These are phyloP conservation scores for Cervus canadensis DNA, from an alignment of 2,113 vertebrate genomes.

Conservation along the genomic window DNA sequence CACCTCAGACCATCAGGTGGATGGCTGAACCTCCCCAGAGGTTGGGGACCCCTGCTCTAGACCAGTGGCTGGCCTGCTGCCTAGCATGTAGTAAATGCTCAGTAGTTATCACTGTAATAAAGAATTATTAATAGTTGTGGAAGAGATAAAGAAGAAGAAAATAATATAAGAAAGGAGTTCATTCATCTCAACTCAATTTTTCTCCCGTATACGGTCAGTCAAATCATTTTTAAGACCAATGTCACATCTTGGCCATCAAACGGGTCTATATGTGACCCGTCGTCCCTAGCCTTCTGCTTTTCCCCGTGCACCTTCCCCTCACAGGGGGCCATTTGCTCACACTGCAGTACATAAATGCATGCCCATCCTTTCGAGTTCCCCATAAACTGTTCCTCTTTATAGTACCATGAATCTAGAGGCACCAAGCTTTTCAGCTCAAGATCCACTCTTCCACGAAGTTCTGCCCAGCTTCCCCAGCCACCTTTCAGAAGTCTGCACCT, in stretches of 20 bases:
- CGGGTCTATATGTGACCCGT: neutral
- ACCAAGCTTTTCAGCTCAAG: neutral
- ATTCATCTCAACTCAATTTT: neutral
- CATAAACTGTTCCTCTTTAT: neutral
- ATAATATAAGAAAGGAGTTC: neutral
- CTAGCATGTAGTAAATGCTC: neutral
- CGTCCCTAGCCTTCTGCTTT: neutral
- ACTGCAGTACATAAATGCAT: neutral
- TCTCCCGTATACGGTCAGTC: neutral
- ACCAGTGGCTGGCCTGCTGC: neutral
- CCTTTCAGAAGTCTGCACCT: neutral
- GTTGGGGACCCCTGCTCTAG: neutral
- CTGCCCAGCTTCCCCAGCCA: neutral
- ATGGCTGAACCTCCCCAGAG: neutral
- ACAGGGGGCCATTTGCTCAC: neutral
- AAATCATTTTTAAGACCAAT: neutral
- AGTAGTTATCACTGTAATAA: neutral
- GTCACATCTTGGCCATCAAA: neutral
- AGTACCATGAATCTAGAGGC: neutral
- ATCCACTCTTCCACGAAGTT: neutral
- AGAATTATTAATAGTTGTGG: neutral
- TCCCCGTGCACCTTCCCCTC: neutral
- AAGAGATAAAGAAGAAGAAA: neutral
- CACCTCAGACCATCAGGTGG: neutral
- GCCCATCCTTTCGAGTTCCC: neutral